Evolutionary conservation across 1,140 invertebrate species (phyloP).

Genomic region (Drosophila eugracilis): DNA sequence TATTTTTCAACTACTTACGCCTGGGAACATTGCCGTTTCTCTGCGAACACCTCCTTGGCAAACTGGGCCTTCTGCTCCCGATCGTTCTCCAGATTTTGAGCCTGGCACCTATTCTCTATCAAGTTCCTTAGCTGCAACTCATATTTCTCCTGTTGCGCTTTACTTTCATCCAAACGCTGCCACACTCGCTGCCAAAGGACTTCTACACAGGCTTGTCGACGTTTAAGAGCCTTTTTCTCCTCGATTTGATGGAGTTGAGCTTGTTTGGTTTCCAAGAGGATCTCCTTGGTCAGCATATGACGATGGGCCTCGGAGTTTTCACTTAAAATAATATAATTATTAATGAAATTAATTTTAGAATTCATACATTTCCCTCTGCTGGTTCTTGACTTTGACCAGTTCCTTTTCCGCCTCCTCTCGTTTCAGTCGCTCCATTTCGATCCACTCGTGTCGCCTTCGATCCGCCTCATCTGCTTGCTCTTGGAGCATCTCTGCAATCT

Average conservation of each 20-base stretch:
- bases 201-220: conserved; percentile 46
- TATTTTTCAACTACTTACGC: too few species aligned
- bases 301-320: conserved; percentile 68
- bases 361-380: conserved; percentile 67
- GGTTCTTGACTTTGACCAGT: conserved; percentile 53
- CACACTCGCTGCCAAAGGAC: conserved; percentile 59
- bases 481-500: conserved; percentile 37
- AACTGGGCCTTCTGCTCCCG: conserved; percentile 2
- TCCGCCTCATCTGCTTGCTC: conserved; percentile 31
- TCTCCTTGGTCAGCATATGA: conserved; percentile 54
- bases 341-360: neutral
- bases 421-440: conserved; percentile 50
- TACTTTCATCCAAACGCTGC: conserved; percentile 40
- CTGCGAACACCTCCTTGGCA: conserved; percentile 3
- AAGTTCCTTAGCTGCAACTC: conserved; percentile 38
- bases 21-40: conserved; percentile 27
- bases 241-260: conserved; percentile 71
- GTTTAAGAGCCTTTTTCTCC: conserved; percentile 43
- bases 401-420: conserved; percentile 44
- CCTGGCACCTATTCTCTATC: conserved; percentile 30
- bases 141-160: conserved; percentile 38
- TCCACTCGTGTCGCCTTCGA: conserved; percentile 59
- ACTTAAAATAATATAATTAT: conserved; percentile 13
- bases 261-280: conserved; percentile 61
- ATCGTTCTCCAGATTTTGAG: conserved; percentile 33